Evolutionary conservation across 1,140 invertebrate genomes (phyloP), one percentile per base, ranked within the genome.

Genomic region (Zaprionus tsacasi): DNA sequence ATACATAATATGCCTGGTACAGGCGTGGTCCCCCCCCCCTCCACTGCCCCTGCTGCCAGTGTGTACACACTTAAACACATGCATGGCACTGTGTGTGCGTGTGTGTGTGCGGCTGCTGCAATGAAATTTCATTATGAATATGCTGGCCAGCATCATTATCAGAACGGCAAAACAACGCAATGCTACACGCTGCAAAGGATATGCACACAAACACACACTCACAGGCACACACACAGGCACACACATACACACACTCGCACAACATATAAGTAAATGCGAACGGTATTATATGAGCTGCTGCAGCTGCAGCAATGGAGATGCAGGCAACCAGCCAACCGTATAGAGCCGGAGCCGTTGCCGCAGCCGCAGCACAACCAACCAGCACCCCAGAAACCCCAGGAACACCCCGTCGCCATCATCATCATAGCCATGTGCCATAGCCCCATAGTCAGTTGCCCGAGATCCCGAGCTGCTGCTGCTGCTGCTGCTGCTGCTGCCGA

Each of bases 1-100:
- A 91, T 91, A 91, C 88, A 91, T 91, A 91, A 91, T 91, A 91
- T 89, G 85, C 85, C 81, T 79, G 83, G 81, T 75, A 56, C 75
- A 50, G 70, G 66, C 69, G 60, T 52, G 35, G 48, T 64, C 76
- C 57, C 75, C 68, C 60, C 58, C 67, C 2, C 3, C 48, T 5
- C 55, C 33, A 8, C n/a, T n/a, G n/a, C 33, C 11, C 33, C 15
- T 8, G 1, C 5, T 15, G 2, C 6, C 55, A 3, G 64, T 86
- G 70, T 74, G 70, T 68, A 85, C 57, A 81, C 65, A 64, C 78
- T 72, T 70, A 76, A 77, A 85, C 57, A 81, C 69, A 63, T 66
- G 57, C 56, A 65, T 67, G 27, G 7, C 38, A n/a, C 38, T 13
- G 17, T 64, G 72, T 63, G 67, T 25, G 17, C 15, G 66, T 64